These are phyloP conservation scores for Onchidella celtica DNA, from an alignment of 2,888 invertebrate species.

Conservation along the genomic window DNA sequence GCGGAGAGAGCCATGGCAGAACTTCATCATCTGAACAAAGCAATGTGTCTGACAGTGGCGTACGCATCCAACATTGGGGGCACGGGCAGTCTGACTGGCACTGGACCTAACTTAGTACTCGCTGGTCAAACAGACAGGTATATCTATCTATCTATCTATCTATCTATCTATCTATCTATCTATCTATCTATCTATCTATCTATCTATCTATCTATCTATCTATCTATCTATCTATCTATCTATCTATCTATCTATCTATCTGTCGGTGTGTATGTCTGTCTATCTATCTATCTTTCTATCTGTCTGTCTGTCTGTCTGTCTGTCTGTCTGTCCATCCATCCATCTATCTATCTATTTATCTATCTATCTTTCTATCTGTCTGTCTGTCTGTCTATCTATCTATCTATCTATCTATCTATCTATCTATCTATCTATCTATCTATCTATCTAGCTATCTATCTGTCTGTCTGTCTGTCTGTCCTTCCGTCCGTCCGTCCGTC, in stretches of 20 bases:
- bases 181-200: not conserved
- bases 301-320: too few species aligned
- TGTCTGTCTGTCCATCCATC: too few species aligned
- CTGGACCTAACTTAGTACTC: conserved; percentile 78
- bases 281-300: too few species aligned
- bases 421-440: conserved; percentile 1
- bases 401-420: conserved; percentile 1
- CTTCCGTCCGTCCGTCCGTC: too few species aligned
- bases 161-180: not conserved
- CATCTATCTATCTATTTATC: too few species aligned
- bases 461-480: too few species aligned
- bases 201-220: not conserved
- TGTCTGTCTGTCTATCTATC: too few species aligned
- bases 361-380: too few species aligned
- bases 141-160: too few species aligned
- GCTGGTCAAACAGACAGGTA: too few species aligned
- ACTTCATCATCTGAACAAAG: conserved; percentile 32
- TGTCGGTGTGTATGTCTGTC: too few species aligned
- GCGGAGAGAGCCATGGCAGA: not conserved
- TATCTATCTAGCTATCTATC: too few species aligned
- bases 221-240: not conserved
- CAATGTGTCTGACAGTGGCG: conserved; percentile 60
- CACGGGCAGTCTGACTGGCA: conserved; percentile 79
- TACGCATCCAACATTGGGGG: conserved; percentile 80
- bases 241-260: not conserved